Evolutionary conservation across 2,888 invertebrate genomes (phyloP), one percentile per base, ranked within the genome.

Genomic region (Aromia moschata): DNA sequence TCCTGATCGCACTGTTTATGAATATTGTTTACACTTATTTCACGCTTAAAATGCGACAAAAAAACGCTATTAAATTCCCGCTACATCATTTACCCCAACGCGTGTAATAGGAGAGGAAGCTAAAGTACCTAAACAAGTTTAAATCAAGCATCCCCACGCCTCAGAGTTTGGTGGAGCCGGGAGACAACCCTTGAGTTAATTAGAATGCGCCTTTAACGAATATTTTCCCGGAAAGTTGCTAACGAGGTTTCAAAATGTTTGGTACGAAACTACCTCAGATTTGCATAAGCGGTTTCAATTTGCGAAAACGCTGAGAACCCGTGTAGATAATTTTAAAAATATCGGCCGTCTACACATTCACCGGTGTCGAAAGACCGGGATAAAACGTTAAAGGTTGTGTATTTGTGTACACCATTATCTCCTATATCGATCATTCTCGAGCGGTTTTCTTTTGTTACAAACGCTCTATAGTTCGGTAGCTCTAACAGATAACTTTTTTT

Each of bases 101-200:
- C n/a, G 33, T 33, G 33, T 33, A 33, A 10, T 2, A 20, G 25
- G 12, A 43, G 43, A 43, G 43, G 25, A 43, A 25, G 43, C 25
- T 20, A 12, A 20, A 43, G 43, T 43, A 43, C 25, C 14, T 25
- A 18, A 43, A 43, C 25, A 43, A 5, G 43, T 20, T 43, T 25
- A 43, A 43, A 43, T 43, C 12, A 43, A 43, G 43, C 43, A 25
- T 43, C 7, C 25, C n/a, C 14, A 20, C 25, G 25, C 43, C 25
- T 43, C 18, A 7, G 12, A 43, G 43, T 16, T 16, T 41, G n/a
- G n/a, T n/a, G 2, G 17, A 15, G 40, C 17, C 2, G 15, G 38
- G 15, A 37, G 57, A 38, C 51, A 55, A 55, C 55, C 46, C 54
- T 56, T 40, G 44, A 55, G 37, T 59, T 59, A 55, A 59, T 59